Percentiles rank a stretch among this genome's conserved stretches.
Conservation (phyloP, 2,888 invertebrate species). For the Maniola hyperantus region DNA sequence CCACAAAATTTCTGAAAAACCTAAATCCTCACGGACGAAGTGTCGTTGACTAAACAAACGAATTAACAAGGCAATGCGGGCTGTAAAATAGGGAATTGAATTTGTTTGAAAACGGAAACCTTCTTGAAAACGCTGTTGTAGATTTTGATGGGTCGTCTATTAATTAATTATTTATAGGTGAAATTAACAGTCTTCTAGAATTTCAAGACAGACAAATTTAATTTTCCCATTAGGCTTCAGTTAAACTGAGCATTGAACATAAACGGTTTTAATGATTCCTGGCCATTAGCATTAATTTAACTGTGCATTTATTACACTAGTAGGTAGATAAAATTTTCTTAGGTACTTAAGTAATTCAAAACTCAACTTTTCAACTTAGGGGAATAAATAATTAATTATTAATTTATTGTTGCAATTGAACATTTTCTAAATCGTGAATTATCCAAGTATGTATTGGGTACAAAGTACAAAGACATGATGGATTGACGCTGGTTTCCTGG, state of each 20-base stretch:
- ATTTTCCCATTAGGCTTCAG: neutral
- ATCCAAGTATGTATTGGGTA: too few species aligned
- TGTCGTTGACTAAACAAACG: neutral
- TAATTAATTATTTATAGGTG: neutral
- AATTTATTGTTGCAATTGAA: too few species aligned
- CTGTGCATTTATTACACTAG: neutral
- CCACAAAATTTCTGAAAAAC: too few species aligned
- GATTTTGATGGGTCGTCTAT: neutral
- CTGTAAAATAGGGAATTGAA: conserved; percentile 12
- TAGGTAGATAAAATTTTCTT: neutral
- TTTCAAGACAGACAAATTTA: neutral
- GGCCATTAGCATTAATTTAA: neutral
- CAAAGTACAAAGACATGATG: too few species aligned
- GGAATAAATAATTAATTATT: too few species aligned
- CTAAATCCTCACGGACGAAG: too few species aligned
- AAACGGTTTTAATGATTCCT: neutral
- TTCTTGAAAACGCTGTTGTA: neutral
- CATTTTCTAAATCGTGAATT: too few species aligned
- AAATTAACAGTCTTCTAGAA: neutral
- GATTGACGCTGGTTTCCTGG: too few species aligned
- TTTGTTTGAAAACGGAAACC: conserved; percentile 3
- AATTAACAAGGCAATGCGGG: conserved; percentile 10
- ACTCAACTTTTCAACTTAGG: too few species aligned
- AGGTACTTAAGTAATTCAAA: too few species aligned
- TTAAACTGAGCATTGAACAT: neutral